Base-by-base conservation (phyloP, 2,113 vertebrate species). In the Eptesicus fuscus region DNA sequence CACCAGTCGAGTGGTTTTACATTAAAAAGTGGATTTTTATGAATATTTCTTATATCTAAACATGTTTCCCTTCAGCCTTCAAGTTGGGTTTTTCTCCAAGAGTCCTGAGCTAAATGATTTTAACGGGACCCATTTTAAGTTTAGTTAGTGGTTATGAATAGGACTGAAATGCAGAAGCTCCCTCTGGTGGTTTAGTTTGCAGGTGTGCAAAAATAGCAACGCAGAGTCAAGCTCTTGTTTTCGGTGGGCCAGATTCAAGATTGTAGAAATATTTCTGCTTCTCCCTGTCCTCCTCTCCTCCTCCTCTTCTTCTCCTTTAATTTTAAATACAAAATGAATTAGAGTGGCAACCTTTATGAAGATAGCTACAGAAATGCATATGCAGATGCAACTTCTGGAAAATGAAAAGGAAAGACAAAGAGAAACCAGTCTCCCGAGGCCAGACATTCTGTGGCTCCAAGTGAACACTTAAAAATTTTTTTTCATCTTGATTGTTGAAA, bases 101-200 rank as follows among this genome's bases (percentile, higher is more conserved):
- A 71, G 28, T 79, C n/a, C 37, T 37, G 6, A 74, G 11, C 25
- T 42, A 73, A 83, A 35, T 78, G 30, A 59, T 83, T 77, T 90
- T 40, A 56, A 89, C 53, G 61, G 40, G 14, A 61, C 2, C 2
- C 56, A 56, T 22, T 16, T 10, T 44, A 63, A 49, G 17, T 83
- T 65, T 86, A 85, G 88, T 88, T 17, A 97, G 65, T 56, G 49
- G 35, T 86, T 67, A 51, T 49, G 53, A 82, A 32, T 37, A 49
- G n/a, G 93, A 95, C 3, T 69, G 95, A 95, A 94, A 97, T 95
- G 5, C 79, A 95, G 65, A 95, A 79, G 93, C 98, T 95, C 98
- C 98, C 97, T 98, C 98, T 97, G 22, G 97, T 98, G 98, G 98
- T 78, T 18, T 71, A 47, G 51, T 28, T 67, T 61, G 73, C 76